Percentiles rank a stretch among this genome's conserved stretches.
phyloP scores from a whole-genome alignment of 2,888 invertebrate species.

The Limnephilus marmoratus region DNA sequence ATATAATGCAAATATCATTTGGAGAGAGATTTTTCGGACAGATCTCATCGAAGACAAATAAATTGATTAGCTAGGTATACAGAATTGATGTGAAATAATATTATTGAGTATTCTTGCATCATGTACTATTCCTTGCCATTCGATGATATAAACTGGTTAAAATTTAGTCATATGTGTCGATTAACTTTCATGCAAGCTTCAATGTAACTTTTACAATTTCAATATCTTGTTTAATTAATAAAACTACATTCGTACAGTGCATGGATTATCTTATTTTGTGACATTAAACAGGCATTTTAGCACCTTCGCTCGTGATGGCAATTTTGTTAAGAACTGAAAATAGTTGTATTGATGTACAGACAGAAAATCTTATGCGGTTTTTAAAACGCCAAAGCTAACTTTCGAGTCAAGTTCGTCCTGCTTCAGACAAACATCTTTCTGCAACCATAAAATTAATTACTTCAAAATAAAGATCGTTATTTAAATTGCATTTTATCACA shows the following conservation, averaged over 20 bases:
- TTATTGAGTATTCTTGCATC: background rate
- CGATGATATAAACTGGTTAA: background rate
- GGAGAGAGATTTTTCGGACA: constrained; percentile 32
- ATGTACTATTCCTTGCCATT: background rate
- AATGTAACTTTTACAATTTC: background rate
- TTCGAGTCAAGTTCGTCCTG: background rate
- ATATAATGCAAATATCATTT: constrained; percentile 3
- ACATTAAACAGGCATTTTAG: background rate
- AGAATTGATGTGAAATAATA: constrained; percentile 5
- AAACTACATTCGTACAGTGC: background rate
- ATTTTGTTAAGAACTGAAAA: background rate
- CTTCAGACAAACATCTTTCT: background rate
- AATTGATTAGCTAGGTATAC: background rate
- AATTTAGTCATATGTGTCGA: background rate
- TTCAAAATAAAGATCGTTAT: background rate
- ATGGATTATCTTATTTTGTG: background rate
- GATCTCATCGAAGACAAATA: constrained; percentile 32
- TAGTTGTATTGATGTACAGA: background rate
- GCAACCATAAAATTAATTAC: background rate
- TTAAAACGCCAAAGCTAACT: background rate
- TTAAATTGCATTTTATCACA: background rate
- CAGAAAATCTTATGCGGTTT: background rate
- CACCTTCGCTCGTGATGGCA: background rate
- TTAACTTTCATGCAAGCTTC: background rate
- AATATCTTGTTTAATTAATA: background rate